phyloP scores from a whole-genome alignment of 2,113 vertebrate genomes.

The Salvator merianae region DNA sequence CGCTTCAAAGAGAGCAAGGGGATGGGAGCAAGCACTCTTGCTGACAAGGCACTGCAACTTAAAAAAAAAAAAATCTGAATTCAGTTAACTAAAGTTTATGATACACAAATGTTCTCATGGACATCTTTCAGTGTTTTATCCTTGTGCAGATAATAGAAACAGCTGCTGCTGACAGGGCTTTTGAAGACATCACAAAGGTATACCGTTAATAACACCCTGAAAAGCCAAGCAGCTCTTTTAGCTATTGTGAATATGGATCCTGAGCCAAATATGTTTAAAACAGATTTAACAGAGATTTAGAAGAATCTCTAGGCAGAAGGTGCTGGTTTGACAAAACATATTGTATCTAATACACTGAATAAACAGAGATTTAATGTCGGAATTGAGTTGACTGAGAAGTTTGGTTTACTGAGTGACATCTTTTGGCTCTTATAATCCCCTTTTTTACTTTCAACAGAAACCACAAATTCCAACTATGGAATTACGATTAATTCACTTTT shows the following conservation, averaged over 20 bases:
- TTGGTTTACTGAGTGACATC: conserved; percentile 59
- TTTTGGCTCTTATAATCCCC: conserved; percentile 59
- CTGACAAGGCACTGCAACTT: too few relatives aligned
- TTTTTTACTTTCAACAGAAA: conserved; percentile 57
- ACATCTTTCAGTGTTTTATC: conserved; percentile 22
- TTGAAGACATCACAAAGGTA: conserved; percentile 50
- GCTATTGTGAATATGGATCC: conserved; percentile 23
- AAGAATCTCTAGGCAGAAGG: conserved; percentile 60
- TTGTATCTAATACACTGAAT: conserved; percentile 52
- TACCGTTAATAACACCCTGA: conserved; percentile 13
- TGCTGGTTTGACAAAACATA: conserved; percentile 64
- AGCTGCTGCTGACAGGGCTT: conserved; percentile 32
- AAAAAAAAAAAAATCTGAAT: background rate
- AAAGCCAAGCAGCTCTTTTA: conserved; percentile 54
- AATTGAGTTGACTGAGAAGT: conserved; percentile 57
- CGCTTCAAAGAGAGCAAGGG: too few relatives aligned
- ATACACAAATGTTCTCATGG: conserved; percentile 26
- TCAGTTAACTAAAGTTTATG: background rate
- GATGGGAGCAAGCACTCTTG: too few relatives aligned
- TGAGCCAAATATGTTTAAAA: conserved; percentile 54
- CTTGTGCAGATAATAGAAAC: background rate
- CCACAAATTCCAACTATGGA: conserved; percentile 56
- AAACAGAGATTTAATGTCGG: conserved; percentile 63
- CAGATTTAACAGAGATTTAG: conserved; percentile 63
- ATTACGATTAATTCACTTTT: conserved; percentile 69